These are phyloP conservation scores for Elmis aenea DNA, from an alignment of 2,888 invertebrate genomes.

Conservation along the genomic window DNA sequence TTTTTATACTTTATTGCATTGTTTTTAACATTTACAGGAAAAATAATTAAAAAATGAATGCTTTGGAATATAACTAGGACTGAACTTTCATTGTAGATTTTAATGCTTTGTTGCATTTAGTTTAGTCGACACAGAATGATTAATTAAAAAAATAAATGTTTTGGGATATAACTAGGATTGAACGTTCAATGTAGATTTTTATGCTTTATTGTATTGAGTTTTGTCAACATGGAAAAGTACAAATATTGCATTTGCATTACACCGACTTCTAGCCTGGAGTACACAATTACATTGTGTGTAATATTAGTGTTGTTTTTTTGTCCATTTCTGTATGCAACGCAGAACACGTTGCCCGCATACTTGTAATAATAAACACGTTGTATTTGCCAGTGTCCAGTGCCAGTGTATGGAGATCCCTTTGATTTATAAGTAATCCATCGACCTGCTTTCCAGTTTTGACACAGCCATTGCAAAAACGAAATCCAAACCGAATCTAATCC, in stretches of 20 bases:
- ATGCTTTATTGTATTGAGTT: conserved; percentile 55
- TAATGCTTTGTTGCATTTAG: too few species aligned
- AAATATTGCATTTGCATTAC: conserved; percentile 59
- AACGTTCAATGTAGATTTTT: conserved; percentile 33
- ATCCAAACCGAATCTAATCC: conserved; percentile 37
- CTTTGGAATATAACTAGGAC: neutral
- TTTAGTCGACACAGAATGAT: neutral
- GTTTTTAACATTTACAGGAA: neutral
- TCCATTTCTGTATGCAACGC: conserved; percentile 20
- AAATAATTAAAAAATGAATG: neutral
- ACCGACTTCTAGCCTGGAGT: conserved; percentile 49
- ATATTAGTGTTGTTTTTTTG: conserved; percentile 24
- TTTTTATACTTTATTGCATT: too few species aligned
- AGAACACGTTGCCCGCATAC: conserved; percentile 18
- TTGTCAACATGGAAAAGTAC: conserved; percentile 60
- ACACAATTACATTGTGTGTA: conserved; percentile 45
- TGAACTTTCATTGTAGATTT: neutral
- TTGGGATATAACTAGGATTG: neutral
- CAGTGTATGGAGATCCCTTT: conserved; percentile 35
- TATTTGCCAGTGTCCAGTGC: conserved; percentile 46
- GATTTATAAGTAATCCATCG: conserved; percentile 37
- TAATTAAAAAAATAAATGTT: neutral
- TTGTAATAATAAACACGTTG: conserved; percentile 29
- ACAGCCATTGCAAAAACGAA: conserved; percentile 40
- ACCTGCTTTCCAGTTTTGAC: conserved; percentile 42